phyloP scores from a whole-genome alignment of 2,113 vertebrate genomes.

The Corythornis cristatus region DNA sequence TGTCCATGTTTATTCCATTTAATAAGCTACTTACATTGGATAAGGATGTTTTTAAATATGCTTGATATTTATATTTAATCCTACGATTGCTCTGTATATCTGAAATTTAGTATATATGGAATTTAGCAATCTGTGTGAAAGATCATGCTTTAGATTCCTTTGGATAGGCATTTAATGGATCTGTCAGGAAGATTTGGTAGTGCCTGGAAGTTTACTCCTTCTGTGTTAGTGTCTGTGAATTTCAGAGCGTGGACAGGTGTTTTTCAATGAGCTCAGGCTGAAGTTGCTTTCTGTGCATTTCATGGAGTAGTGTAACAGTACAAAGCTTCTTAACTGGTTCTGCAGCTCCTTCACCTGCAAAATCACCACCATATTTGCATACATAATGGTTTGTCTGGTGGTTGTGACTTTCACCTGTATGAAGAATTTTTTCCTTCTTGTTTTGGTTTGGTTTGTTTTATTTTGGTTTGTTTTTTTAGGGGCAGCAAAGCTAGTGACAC shows the following conservation, averaged over 20 bases:
- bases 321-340: not conserved
- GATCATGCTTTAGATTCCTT: not conserved
- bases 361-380: too few species aligned
- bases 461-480: not conserved
- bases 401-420: not conserved
- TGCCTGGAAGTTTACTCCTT: not conserved
- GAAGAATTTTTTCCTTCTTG: not conserved
- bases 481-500: not conserved
- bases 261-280: not conserved
- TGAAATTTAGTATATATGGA: not conserved
- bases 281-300: not conserved
- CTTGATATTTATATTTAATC: not conserved
- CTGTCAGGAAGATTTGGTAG: not conserved
- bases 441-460: not conserved
- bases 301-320: not conserved
- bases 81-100: too few species aligned
- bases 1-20: not conserved
- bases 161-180: not conserved
- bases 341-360: not conserved
- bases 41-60: not conserved
- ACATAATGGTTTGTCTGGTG: too few species aligned
- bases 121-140: not conserved
- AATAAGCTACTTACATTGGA: not conserved
- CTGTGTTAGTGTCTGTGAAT: not conserved
- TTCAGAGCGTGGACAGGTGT: not conserved